phyloP scores from a whole-genome alignment of 2,113 vertebrate genomes.

The Brachyhypopomus occidentalis region DNA sequence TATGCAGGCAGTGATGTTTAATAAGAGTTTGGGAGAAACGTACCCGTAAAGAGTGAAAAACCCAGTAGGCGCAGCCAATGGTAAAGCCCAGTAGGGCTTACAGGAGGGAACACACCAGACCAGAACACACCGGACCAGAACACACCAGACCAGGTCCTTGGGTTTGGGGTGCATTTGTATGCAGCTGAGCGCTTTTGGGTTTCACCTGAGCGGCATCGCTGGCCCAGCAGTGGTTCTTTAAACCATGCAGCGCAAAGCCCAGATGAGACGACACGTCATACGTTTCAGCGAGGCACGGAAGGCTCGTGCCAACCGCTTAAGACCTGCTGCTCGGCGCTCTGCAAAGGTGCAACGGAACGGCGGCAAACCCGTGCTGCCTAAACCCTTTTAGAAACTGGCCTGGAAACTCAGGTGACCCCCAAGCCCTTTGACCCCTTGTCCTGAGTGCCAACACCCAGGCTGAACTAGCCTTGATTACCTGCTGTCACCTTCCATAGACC shows the following conservation, averaged over 20 bases:
- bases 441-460: conserved; percentile 21
- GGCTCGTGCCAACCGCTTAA: no score
- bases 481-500: conserved; percentile 33
- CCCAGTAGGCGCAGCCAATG: not conserved
- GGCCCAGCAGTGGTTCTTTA: not conserved
- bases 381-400: not conserved
- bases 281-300: not conserved
- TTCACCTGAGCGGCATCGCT: not conserved
- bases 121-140: no score
- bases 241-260: not conserved
- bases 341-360: not conserved
- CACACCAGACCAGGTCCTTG: not conserved
- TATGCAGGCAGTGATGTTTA: conserved; percentile 29
- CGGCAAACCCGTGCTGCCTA: not conserved
- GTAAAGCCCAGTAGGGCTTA: not conserved
- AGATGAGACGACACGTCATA: not conserved
- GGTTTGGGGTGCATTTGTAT: not conserved
- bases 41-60: conserved; percentile 11
- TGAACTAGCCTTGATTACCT: conserved; percentile 54
- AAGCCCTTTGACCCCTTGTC: conserved; percentile 32
- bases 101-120: not conserved
- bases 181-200: not conserved
- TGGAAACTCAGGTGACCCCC: conserved; percentile 32
- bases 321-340: not conserved
- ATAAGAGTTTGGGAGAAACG: conserved; percentile 35